phyloP scores from a whole-genome alignment of 2,797 vertebrate species.

The Cossypha polioptera region DNA sequence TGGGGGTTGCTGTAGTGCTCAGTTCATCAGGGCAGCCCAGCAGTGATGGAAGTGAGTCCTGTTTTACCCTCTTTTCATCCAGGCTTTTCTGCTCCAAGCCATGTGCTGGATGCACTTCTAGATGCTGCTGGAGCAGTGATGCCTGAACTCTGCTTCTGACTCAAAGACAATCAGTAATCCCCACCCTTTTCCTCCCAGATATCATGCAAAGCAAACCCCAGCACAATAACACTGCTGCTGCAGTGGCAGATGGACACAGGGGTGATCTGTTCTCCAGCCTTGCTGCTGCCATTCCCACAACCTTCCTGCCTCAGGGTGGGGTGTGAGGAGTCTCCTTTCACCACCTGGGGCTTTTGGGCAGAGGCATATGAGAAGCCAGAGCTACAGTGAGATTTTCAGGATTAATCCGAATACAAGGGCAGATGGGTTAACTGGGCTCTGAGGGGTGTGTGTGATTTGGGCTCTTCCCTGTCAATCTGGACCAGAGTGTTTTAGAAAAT shows the following conservation, averaged over 20 bases:
- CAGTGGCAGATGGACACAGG: background rate
- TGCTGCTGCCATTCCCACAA: background rate
- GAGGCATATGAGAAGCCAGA: background rate
- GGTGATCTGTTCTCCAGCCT: background rate
- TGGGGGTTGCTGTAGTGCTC: background rate
- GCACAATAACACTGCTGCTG: rapidly evolving
- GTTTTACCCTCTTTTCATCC: background rate
- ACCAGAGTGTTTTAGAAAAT: background rate
- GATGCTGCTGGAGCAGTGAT: background rate
- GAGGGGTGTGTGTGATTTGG: background rate
- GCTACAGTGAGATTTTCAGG: background rate
- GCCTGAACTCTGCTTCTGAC: background rate
- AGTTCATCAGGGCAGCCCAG: background rate
- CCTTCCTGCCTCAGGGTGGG: rapidly evolving
- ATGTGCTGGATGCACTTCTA: rapidly evolving
- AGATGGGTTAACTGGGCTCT: background rate
- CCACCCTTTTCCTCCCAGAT: background rate
- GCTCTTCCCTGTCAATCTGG: background rate
- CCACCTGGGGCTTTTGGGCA: background rate
- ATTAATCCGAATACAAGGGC: background rate
- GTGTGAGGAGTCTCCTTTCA: background rate
- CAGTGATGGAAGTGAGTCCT: background rate
- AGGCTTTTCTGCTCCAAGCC: background rate
- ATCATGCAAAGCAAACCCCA: background rate
- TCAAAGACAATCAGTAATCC: background rate